Evolutionary conservation across 2,113 vertebrate genomes (phyloP), one percentile per base, ranked within the genome.

Genomic region (Semicossyphus pulcher): DNA sequence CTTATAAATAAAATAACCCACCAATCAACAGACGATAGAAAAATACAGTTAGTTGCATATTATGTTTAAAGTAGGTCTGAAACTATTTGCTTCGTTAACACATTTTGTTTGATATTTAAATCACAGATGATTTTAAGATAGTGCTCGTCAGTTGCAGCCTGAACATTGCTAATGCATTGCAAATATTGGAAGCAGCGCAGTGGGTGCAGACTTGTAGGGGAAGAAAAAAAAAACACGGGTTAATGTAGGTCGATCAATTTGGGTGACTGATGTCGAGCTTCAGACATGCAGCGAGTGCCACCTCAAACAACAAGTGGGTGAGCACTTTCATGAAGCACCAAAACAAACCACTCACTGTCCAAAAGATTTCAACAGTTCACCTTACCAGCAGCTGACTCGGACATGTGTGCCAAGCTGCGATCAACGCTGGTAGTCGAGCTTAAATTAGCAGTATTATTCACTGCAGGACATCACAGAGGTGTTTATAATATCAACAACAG

Each of bases 261-360:
- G 14, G 34, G 45, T 7, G 21, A 34, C 74, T 76, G 66, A 81
- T 53, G 54, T 60, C 31, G 8, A 16, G 21, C 39, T 41, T 45
- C 41, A 44, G 59, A 66, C 32, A 37, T 57, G 61, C 11, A 21
- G 34, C 4, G 14, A 48, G 45, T 49, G 52, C 53, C 65, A 76
- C 39, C 72, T 77, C 57, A 68, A 57, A 47, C 58, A 73, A 44
- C 34, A 48, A 60, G 51, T 5, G 4, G 67, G n/a, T 16, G 14
- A 21, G 62, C 48, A 39, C 44, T 78, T 69, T 51, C 15, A 37
- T 49, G 18, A 54, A 47, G 56, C 21, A 58, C 52, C 45, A 76
- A 69, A 79, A 71, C 63, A 76, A 79, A 39, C 49, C 32, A n/a
- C 34, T 67, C 60, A 25, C 45, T 76, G 77, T 65, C 48, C 60